Base-by-base conservation (phyloP, 2,113 vertebrate genomes). In the Lophura nycthemera region DNA sequence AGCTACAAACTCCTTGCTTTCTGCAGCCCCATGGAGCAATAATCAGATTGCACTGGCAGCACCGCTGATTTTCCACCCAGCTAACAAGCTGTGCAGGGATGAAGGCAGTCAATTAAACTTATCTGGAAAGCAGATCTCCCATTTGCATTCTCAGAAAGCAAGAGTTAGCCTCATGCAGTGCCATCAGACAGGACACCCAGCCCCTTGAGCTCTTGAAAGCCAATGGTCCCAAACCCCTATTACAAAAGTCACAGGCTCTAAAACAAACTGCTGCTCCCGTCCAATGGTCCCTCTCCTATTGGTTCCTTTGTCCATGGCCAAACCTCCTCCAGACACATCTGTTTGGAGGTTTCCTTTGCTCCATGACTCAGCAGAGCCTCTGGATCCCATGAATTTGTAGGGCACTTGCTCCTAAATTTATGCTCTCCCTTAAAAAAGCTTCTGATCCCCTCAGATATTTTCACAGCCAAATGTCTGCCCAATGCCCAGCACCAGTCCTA, bases 51-150 rank as follows among this genome's bases (percentile, higher is more conserved):
- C 63, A 36, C 6, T 89, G 93, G 93, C 88, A 95, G 83, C 83
- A 78, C 63, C 69, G 38, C 80, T 67, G 71, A 45, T 69, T 94
- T 92, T 82, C 91, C 73, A 75, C 91, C 74, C 79, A 45, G 77
- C 88, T 90, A 94, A 91, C 88, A 88, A 94, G 90, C 85, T 78
- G 88, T 0, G 10, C 69, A 65, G 89, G 86, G 79, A 88, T 72
- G 65, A 71, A 91, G 91, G 25, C 34, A 75, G 65, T 65, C 88
- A 96, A 91, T 95, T 92, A 96, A 95, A 89, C 78, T 34, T 57
- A 80, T 59, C 43, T 0, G 0, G 61, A 81, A 81, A 80, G 76
- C 72, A 83, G 87, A 91, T 74, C 56, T 32, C 79, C 91, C 73
- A 75, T 95, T 78, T 90, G 73, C 91, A 84, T 89, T 83, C 85